Percentiles rank a stretch among this genome's conserved stretches.
Conservation (phyloP, 2,888 invertebrate genomes). For the Troides helena region DNA sequence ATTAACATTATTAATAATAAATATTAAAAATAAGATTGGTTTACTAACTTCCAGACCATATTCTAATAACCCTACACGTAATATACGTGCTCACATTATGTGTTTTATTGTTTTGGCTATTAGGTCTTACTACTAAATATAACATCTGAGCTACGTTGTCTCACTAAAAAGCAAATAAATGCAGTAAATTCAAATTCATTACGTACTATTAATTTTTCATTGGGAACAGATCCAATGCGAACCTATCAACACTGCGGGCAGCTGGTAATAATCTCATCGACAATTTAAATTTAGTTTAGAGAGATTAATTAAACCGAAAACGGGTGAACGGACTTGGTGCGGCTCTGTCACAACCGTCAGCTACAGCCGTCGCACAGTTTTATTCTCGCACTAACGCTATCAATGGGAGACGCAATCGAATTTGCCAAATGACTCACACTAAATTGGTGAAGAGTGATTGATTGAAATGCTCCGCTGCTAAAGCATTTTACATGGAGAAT, state of each 20-base stretch:
- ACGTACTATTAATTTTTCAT: conserved; percentile 2
- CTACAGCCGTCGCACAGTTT: conserved; percentile 67
- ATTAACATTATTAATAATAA: too few relatives aligned
- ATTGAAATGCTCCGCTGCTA: conserved; percentile 61
- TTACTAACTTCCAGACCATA: too few relatives aligned
- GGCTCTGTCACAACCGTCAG: conserved; percentile 66
- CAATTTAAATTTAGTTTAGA: conserved; percentile 71
- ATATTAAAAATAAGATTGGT: too few relatives aligned
- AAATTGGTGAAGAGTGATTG: conserved; percentile 74
- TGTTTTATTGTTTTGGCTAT: not conserved
- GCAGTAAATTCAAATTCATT: not conserved
- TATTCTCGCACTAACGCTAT: conserved; percentile 63
- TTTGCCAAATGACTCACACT: conserved; percentile 72
- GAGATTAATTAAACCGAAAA: conserved; percentile 68
- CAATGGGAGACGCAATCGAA: conserved; percentile 71
- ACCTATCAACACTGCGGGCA: conserved; percentile 29
- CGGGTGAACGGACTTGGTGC: conserved; percentile 46
- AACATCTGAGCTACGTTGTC: not conserved
- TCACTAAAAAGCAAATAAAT: not conserved
- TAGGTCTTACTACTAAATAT: not conserved
- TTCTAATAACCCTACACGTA: too few relatives aligned
- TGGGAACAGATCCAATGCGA: conserved; percentile 3
- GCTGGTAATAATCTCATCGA: conserved; percentile 49
- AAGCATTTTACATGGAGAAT: conserved; percentile 61
- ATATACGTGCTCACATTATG: too few relatives aligned